Percentiles rank a stretch among this genome's conserved stretches.
phyloP scores from a whole-genome alignment of 2,888 invertebrate species.

The Rhaphigaster nebulosa region DNA sequence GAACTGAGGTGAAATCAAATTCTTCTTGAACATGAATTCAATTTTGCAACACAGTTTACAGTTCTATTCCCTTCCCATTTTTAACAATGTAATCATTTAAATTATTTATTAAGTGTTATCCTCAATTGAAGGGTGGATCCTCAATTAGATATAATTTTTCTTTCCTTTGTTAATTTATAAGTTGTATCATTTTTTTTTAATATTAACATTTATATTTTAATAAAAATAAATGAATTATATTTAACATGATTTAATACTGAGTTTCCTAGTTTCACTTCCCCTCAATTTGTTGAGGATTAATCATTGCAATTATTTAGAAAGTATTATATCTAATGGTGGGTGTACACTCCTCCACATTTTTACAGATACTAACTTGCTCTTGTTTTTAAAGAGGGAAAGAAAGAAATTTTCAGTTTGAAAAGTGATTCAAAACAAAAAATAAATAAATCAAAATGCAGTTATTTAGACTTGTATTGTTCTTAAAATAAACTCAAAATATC shows the following conservation, averaged over 20 bases:
- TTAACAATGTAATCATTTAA: background rate
- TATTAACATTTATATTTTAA: background rate
- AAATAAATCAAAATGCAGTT: background rate
- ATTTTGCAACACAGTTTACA: background rate
- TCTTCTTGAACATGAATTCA: background rate
- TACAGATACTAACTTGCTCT: background rate
- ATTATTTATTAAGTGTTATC: constrained; percentile 11
- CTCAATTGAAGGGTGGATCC: background rate
- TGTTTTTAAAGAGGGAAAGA: background rate
- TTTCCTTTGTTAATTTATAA: background rate
- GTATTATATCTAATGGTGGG: background rate
- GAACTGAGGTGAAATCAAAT: background rate
- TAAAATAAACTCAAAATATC: background rate
- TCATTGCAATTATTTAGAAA: constrained; percentile 22
- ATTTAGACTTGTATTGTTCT: background rate
- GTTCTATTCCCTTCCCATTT: background rate
- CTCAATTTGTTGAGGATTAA: background rate
- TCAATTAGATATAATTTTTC: constrained; percentile 8
- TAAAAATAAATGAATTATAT: background rate
- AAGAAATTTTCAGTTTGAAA: background rate
- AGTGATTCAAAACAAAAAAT: background rate
- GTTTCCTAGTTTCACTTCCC: background rate
- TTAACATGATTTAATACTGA: background rate
- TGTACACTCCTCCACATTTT: background rate
- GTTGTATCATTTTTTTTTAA: background rate